phyloP scores from a whole-genome alignment of 2,888 invertebrate species.

The Microchrysa polita region DNA sequence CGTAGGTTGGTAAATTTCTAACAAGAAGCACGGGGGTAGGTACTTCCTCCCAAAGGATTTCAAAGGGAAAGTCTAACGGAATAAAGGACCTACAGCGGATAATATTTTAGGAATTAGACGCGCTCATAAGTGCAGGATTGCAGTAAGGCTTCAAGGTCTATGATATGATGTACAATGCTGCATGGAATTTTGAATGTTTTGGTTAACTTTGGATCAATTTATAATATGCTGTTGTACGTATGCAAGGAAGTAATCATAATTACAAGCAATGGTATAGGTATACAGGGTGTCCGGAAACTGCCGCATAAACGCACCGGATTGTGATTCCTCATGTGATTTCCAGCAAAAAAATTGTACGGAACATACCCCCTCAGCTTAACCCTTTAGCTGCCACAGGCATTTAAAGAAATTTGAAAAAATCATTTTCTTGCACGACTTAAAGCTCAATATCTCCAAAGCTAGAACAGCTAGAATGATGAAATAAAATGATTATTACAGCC shows the following conservation, averaged over 20 bases:
- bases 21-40: background rate
- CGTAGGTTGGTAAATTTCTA: conserved; percentile 5
- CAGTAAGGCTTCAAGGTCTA: background rate
- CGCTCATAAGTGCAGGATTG: conserved; percentile 16
- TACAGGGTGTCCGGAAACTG: too few species aligned
- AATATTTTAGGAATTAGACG: conserved; percentile 27
- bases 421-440: too few species aligned
- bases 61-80: conserved; percentile 35
- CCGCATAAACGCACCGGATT: too few species aligned
- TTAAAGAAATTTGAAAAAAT: too few species aligned
- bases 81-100: conserved; percentile 22
- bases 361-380: too few species aligned
- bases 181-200: conserved; percentile 1
- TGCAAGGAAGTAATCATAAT: background rate
- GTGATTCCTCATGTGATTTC: too few species aligned
- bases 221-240: background rate
- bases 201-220: background rate
- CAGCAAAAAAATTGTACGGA: too few species aligned
- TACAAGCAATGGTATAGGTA: background rate
- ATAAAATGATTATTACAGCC: too few species aligned
- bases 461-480: too few species aligned
- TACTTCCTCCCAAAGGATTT: conserved; percentile 42
- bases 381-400: too few species aligned
- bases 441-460: too few species aligned
- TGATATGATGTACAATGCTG: too few species aligned